A percentile compares a stretch with the other conserved stretches of the same genome.
phyloP scores from a whole-genome alignment of 2,888 invertebrate genomes.

The Spialia ferax region DNA sequence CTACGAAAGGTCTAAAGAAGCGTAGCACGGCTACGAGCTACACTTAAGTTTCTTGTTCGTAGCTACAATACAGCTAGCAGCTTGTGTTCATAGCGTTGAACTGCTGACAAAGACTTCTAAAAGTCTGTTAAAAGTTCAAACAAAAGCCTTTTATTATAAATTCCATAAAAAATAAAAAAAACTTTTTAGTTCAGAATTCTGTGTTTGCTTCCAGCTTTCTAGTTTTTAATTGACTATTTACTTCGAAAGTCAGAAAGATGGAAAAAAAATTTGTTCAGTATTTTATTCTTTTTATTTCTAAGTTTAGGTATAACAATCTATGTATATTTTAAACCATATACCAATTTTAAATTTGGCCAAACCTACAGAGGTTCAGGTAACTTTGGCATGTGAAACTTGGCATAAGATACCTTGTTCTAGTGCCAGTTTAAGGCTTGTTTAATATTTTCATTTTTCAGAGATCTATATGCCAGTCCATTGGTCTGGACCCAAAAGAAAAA shows the following conservation, averaged over 20 bases:
- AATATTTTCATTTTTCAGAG: constrained; percentile 14
- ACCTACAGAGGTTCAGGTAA: constrained; percentile 10
- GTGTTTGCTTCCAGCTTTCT: background rate
- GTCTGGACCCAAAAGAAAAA: constrained; percentile 4
- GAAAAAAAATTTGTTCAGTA: background rate
- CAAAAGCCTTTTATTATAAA: constrained; percentile 3
- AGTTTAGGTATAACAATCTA: too few relatives aligned
- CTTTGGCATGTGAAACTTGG: constrained; percentile 17
- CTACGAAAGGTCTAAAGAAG: constrained; percentile 61
- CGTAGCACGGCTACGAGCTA: constrained; percentile 61
- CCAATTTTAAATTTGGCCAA: too few relatives aligned
- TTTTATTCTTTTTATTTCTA: background rate
- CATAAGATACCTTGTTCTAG: background rate
- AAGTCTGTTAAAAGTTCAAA: too few relatives aligned
- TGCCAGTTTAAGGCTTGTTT: constrained; percentile 11
- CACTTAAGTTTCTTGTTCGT: constrained; percentile 50
- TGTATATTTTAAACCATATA: too few relatives aligned
- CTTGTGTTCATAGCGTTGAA: constrained; percentile 45
- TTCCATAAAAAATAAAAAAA: constrained; percentile 12
- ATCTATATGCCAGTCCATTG: background rate
- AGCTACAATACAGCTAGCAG: constrained; percentile 48
- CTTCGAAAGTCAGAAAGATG: background rate
- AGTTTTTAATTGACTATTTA: background rate
- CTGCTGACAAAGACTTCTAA: too few relatives aligned
- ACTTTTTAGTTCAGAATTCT: background rate